Evolutionary conservation across 2,797 vertebrate genomes (phyloP), one percentile per base, ranked within the genome.

Genomic region (Pristis pectinata): DNA sequence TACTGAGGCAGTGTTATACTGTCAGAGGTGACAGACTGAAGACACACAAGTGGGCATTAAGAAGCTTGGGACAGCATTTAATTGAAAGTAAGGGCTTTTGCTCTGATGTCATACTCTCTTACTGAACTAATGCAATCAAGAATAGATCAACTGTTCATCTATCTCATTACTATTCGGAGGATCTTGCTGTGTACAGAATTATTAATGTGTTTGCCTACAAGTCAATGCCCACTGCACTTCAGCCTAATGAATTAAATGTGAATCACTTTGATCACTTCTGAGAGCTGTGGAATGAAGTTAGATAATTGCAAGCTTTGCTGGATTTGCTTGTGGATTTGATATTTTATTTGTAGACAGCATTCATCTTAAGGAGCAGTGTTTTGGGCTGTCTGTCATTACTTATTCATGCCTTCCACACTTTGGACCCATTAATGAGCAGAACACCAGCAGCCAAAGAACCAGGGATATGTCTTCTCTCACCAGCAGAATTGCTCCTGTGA

Each of bases 371-470:
- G 53, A 87, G 83, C 83, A 87, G 17, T 87, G 30, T 17, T 56
- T 87, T 59, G 4, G 34, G 49, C 53, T 87, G 53, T 15, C 83
- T 87, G 15, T 59, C 53, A 82, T 56, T 53, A 5, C 59, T 56
- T 87, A 87, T 87, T 87, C 27, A 87, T 59, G 53, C 34, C 17
- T 30, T 34, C 53, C 30, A 27, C 49, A 87, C 15, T 11, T 13
- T 87, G 49, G 59, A 34, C 83, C 49, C 83, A 59, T 87, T 87
- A 87, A 87, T 56, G 83, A 87, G 53, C 83, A 34, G 83, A 87
- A 17, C 17, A 30, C 53, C 59, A 30, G 30, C 53, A 87, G 49
- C 83, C 83, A 59, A 56, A 53, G 83, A 59, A 56, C 0, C 5
- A 9, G 34, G 82, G 27, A 49, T 44, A 53, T 49, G 6, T n/a